Evolutionary conservation across 2,113 vertebrate species (phyloP), one percentile per base, ranked within the genome.

Genomic region (Caranx melampygus): DNA sequence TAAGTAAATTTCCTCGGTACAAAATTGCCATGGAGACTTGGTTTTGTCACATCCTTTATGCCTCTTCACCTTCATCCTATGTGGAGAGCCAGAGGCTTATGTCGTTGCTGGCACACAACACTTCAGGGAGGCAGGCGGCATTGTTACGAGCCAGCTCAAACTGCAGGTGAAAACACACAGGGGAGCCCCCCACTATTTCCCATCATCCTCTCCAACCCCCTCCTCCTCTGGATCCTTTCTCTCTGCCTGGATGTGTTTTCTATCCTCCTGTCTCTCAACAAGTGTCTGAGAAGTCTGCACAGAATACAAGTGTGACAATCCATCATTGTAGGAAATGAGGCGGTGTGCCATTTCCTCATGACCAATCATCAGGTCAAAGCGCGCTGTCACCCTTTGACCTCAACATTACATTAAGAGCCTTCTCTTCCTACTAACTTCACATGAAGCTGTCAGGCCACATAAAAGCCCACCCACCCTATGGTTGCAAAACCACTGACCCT

Each of bases 371-470:
- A 51, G 80, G 87, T 79, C 85, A 73, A 55, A 9, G 55, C 61
- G 67, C 14, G 13, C 49, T 11, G 59, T 45, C 72, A 59, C 40
- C 52, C 72, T 83, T 72, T 79, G 80, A 58, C 80, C 75, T 63
- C 18, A 26, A 51, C 57, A 64, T 75, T 82, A 61, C 83, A 82
- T 81, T 83, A 80, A 86, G 81, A 72, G 82, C 70, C 69, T 71
- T 49, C 31, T 65, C 66, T 76, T 77, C 55, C 64, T 60, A 5
- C 64, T 6, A 58, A 72, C 78, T 68, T 80, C 80, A 58, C 82
- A 47, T 60, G 75, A 82, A 67, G 70, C 69, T 75, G 68, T 79
- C 83, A 60, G 73, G 79, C 60, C 82, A 62, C 65, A 81, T 72
- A 75, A 88, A 76, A 76, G 12, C 64, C 47, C 49, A 69, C 66